Base-by-base conservation (phyloP, 2,888 invertebrate species). In the Rhagophthalmus giganteus region DNA sequence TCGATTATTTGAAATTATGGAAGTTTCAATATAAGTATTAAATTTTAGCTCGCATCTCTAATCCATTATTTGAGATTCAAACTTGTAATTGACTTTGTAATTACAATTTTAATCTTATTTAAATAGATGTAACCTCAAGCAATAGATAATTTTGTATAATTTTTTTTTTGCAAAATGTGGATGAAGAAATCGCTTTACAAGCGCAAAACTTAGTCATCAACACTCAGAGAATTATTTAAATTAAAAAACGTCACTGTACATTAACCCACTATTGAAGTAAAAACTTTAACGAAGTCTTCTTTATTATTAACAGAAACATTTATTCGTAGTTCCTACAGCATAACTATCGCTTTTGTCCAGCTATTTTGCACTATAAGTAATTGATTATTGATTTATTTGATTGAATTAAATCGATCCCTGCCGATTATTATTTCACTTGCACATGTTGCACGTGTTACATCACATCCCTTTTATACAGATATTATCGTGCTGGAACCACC, bases 1-100 rank as follows among this genome's bases (percentile, higher is more conserved):
- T 68, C 69, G 69, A 69, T 70, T 68, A 65, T 55, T 63, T 55
- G 51, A 51, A 41, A 45, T 61, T 57, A 59, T 54, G 51, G 50
- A 57, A 48, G 28, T 46, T 40, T 55, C 45, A 45, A 54, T 47
- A 45, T 56, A 32, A 30, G 38, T 28, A 11, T 16, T 34, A 20
- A 38, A 31, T 10, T 30, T 27, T 52, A 52, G 46, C 41, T 41
- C 41, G 46, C 40, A 27, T 38, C 16, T 31, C 46, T 46, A 45
- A 37, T 34, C 46, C 46, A 52, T 52, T 45, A 24, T 28, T 30
- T 52, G 41, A 47, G 46, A 52, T 33, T 52, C 30, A 46, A 42
- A 45, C 32, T 49, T 53, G 53, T 60, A 60, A 60, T 60, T 60
- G 60, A 60, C 60, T 57, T 58, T 41, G 46, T 41, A 52, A 52